These are phyloP conservation scores for Allacma fusca DNA, from an alignment of 2,888 invertebrate genomes.

Conservation along the genomic window DNA sequence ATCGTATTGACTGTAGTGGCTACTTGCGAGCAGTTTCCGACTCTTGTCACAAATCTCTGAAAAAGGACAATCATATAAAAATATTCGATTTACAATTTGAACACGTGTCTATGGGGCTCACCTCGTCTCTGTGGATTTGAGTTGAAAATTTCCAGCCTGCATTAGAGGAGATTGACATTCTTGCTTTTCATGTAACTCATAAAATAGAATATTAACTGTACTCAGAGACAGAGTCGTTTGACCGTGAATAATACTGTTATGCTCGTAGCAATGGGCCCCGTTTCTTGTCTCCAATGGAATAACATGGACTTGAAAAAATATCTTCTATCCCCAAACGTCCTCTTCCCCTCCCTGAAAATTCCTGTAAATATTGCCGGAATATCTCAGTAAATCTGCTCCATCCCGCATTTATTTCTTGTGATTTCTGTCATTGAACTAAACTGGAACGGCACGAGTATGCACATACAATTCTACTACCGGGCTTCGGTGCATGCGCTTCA, in stretches of 20 bases:
- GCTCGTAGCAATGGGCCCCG: neutral
- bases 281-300: too few species aligned
- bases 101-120: slow-evolving; percentile 31
- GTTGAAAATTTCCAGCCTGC: neutral
- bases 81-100: slow-evolving; percentile 14
- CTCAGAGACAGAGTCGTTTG: neutral
- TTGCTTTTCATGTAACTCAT: neutral
- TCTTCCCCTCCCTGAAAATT: too few species aligned
- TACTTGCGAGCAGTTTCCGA: too few species aligned
- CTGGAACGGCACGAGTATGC: too few species aligned
- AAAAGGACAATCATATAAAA: neutral
- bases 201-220: slow-evolving; percentile 16
- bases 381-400: too few species aligned
- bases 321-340: too few species aligned
- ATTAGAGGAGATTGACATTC: neutral
- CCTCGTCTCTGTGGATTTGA: neutral
- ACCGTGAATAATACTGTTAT: neutral
- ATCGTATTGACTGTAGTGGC: neutral
- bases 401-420: too few species aligned
- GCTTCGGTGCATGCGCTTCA: too few species aligned
- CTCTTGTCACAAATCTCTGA: too few species aligned
- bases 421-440: too few species aligned
- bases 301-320: too few species aligned
- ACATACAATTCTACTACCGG: too few species aligned
- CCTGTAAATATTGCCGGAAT: neutral